Conservation (phyloP, 2,888 invertebrate genomes). For the Stenolophus ochropezus region DNA sequence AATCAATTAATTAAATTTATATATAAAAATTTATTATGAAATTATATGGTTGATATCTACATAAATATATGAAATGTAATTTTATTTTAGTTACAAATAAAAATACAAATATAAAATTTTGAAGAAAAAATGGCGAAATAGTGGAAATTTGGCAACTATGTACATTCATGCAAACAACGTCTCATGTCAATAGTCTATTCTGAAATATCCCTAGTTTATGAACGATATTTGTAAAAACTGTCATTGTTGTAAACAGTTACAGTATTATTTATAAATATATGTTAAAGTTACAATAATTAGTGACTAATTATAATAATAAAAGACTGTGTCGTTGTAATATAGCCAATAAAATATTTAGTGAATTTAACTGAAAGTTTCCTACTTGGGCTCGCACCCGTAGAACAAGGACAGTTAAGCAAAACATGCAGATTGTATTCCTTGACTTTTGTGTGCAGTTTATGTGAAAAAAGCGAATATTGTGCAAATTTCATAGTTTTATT, state of each 20-base stretch:
- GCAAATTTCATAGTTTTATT: conserved; percentile 31
- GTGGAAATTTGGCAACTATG: conserved; percentile 41
- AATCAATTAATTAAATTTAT: not conserved
- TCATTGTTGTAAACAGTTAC: conserved; percentile 45
- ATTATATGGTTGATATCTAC: not conserved
- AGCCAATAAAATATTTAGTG: conserved; percentile 42
- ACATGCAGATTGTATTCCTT: conserved; percentile 57
- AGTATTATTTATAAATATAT: conserved; percentile 10
- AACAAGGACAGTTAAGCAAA: conserved; percentile 60
- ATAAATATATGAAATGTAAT: not conserved
- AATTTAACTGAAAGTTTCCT: conserved; percentile 42
- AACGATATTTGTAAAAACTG: conserved; percentile 49
- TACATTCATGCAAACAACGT: conserved; percentile 48
- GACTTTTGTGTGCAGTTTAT: conserved; percentile 51
- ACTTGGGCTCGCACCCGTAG: conserved; percentile 55
- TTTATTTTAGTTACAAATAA: not conserved
- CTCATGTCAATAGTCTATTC: conserved; percentile 42
- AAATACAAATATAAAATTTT: conserved; percentile 5
- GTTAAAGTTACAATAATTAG: not conserved
- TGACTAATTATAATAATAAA: not conserved
- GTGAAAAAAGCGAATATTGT: conserved; percentile 44
- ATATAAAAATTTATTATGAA: not conserved
- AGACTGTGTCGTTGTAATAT: conserved; percentile 12
- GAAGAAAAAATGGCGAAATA: conserved; percentile 33
- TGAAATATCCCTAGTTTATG: conserved; percentile 46